Base-by-base conservation (phyloP, 2,888 invertebrate genomes). In the Helobdella robusta region DNA sequence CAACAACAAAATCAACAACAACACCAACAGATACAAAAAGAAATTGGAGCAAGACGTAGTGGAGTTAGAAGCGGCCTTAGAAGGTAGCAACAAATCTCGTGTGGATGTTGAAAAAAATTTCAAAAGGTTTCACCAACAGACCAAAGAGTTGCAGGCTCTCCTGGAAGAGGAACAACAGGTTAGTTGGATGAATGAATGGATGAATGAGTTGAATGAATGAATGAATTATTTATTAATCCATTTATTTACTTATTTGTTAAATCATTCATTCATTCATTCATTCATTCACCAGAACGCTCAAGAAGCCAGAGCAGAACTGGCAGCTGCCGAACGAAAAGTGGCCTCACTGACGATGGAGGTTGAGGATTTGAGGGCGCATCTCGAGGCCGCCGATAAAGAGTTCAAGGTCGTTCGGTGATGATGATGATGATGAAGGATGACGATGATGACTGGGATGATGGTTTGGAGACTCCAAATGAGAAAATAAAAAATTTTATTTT, bases 31-130 rank as follows among this genome's bases (percentile, higher is more conserved):
- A 44, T 61, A 61, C 61, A 67, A 64, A 40, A 67, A 67, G 67
- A 67, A 67, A 40, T 28, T 67, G 59, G 67, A 67, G 40, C 67
- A 67, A 46, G 67, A 67, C 34, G 50, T 67, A 15, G 44, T 67
- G 11, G 67, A 67, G 28, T 30, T 67, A n/a, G 67, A 67, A 40
- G 59, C 67, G 20, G 67, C 67, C 11, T 44, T 67, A 15, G 67
- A 67, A 30, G 59, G 59, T 23, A 64, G 58, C 50, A 67, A 56
- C 36, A 64, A 59, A 44, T 32, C 67, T 28, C 30, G 67, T n/a
- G 23, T 36, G 3, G 67, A 67, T n/a, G 59, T 67, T 23, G 67
- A 67, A 34, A 67, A 67, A 59, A 67, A 67, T 59, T 67, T 66
- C 64, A 67, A 67, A 48, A 56, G 63, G 34, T 67, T 64, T 44